Evolutionary conservation across 1,140 invertebrate species (phyloP).

Genomic region (Pteromalus puparum): DNA sequence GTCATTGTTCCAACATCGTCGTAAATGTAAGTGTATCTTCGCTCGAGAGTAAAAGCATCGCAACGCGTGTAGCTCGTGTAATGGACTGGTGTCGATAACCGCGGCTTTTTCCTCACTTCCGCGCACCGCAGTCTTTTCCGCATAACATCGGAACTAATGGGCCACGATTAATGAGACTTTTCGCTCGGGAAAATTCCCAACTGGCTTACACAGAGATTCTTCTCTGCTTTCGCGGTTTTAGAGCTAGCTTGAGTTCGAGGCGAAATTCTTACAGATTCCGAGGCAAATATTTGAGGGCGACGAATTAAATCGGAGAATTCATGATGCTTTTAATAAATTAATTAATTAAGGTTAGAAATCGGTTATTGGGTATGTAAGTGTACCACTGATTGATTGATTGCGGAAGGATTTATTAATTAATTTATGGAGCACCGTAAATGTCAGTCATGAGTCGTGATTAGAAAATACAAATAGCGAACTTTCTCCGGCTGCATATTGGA

Average conservation of each 20-base stretch:
- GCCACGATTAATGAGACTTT: conserved; percentile 30
- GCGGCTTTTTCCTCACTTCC: conserved; percentile 53
- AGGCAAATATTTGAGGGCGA: too few species aligned
- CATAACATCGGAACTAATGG: conserved; percentile 28
- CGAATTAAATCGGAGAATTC: too few species aligned
- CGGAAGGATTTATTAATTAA: neutral
- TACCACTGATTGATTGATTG: neutral
- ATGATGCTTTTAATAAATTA: too few species aligned
- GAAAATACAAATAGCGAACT: neutral
- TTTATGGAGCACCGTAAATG: neutral
- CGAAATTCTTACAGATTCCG: neutral
- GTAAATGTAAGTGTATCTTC: neutral
- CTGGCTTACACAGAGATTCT: neutral
- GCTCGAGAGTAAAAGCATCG: neutral
- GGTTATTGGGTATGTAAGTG: too few species aligned
- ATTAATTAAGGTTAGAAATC: too few species aligned
- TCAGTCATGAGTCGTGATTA: neutral
- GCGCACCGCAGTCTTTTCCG: conserved; percentile 46
- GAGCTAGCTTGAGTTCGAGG: neutral
- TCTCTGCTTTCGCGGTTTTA: neutral
- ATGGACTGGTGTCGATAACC: conserved; percentile 44
- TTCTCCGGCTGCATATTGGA: neutral
- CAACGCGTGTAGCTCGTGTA: neutral
- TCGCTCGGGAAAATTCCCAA: conserved; percentile 19
- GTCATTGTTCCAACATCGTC: neutral